Base-by-base conservation (phyloP, 2,888 invertebrate genomes). In the Cantharis rustica region DNA sequence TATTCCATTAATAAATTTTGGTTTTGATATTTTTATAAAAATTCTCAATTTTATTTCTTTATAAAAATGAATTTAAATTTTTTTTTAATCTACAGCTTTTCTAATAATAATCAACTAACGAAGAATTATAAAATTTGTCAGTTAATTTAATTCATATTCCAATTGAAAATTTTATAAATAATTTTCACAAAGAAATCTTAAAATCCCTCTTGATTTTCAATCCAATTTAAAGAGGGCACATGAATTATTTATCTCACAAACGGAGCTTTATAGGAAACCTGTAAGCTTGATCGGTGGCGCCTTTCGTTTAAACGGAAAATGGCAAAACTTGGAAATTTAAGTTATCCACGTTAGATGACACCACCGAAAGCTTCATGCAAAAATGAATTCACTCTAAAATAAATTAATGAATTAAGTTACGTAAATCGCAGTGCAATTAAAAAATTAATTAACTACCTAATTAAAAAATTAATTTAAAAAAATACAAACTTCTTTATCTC, bases 211-310 rank as follows among this genome's bases (percentile, higher is more conserved):
- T 47, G 47, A 47, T 47, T 47, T 47, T 47, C 47, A 47, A 47
- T 47, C 47, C 47, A n/a, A n/a, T 47, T 47, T 47, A 47, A 47
- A 47, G 47, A 47, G 47, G 47, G 47, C 47, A 47, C 47, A 47
- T 47, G 47, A 47, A 47, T 47, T 47, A 47, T 47, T 47, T 47
- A 47, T 47, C 2, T n/a, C 47, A n/a, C 47, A 47, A 47, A n/a
- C n/a, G n/a, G 47, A 47, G 47, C 47, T 47, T 61, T 63, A 71
- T 62, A 61, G 61, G 61, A 63, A 71, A 63, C 71, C 15, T 71
- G 47, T 71, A 71, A n/a, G 10, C 13, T 71, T 71, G 23, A 16
- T 63, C n/a, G 26, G 71, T 71, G 63, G 71, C 71, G 71, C 71
- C 71, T 31, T 10, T 5, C 11, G 13, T n/a, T 23, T 16, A 13